Conservation (phyloP, 2,113 vertebrate genomes). For the Nesogale talazaci region DNA sequence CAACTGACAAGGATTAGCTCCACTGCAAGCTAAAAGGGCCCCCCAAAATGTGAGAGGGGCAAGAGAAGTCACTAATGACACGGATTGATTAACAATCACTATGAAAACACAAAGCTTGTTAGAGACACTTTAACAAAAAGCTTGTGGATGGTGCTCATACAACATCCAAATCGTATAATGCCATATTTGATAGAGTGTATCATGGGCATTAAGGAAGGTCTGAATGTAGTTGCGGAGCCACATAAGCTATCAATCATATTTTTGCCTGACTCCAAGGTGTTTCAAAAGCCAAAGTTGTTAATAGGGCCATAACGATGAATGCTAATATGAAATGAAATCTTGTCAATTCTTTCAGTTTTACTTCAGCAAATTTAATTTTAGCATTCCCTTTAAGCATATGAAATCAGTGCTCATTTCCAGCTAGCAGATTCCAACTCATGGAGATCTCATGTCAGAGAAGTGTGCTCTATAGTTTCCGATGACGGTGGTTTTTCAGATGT, state of each 20-base stretch:
- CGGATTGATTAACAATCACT: too few relatives aligned
- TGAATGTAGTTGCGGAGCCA: conserved; percentile 63
- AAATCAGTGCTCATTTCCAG: not conserved
- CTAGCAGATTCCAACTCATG: not conserved
- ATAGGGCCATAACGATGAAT: conserved; percentile 47
- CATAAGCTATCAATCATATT: conserved; percentile 72
- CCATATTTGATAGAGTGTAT: too few relatives aligned
- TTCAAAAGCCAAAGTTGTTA: conserved; percentile 46
- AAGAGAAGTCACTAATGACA: too few relatives aligned
- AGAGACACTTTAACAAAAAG: too few relatives aligned
- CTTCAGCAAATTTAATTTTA: conserved; percentile 33
- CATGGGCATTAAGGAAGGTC: too few relatives aligned
- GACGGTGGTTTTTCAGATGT: too few relatives aligned
- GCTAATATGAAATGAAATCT: conserved; percentile 64
- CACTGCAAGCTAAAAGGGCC: too few relatives aligned
- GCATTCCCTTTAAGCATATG: not conserved
- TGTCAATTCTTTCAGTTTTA: conserved; percentile 8
- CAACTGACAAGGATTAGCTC: too few relatives aligned
- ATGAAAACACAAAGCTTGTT: too few relatives aligned
- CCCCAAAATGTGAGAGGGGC: too few relatives aligned
- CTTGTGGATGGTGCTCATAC: too few relatives aligned
- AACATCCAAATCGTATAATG: too few relatives aligned
- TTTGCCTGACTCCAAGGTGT: conserved; percentile 59
- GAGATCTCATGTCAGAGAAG: not conserved
- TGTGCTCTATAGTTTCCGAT: not conserved